These are phyloP conservation scores for Odontophorus gujanensis DNA, from an alignment of 2,113 vertebrate species.

Conservation along the genomic window DNA sequence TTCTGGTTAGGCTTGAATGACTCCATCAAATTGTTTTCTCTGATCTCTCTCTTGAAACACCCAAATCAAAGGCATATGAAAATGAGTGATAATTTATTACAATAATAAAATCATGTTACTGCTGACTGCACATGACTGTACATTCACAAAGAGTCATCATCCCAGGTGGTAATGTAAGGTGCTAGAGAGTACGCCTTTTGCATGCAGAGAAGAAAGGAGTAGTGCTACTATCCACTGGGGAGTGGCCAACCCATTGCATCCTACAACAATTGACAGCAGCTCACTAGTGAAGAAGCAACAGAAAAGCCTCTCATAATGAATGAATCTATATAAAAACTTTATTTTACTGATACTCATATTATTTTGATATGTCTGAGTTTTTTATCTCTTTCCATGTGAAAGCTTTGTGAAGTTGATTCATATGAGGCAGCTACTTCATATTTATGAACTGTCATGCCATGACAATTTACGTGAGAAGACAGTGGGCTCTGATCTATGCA, in stretches of 20 bases:
- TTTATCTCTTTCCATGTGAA: neutral
- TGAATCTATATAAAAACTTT: neutral
- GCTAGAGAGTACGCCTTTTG: neutral
- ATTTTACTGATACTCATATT: neutral
- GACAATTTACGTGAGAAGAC: neutral
- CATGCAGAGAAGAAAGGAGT: neutral
- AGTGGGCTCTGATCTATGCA: neutral
- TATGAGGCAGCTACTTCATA: neutral
- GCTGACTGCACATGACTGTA: neutral
- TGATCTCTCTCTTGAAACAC: neutral
- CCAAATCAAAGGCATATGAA: neutral
- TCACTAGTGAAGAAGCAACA: neutral
- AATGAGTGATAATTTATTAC: conserved; percentile 22
- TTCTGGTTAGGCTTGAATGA: conserved; percentile 16
- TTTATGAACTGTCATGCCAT: neutral
- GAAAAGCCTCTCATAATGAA: neutral
- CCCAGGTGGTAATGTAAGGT: neutral
- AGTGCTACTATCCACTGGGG: accelerated
- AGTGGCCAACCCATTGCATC: neutral
- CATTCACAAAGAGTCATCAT: neutral
- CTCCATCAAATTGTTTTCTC: neutral
- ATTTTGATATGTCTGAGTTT: neutral
- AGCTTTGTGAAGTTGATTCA: neutral
- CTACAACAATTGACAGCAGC: neutral
- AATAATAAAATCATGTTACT: neutral